Conservation (phyloP, 2,888 invertebrate genomes). For the Rhagonycha fulva region DNA sequence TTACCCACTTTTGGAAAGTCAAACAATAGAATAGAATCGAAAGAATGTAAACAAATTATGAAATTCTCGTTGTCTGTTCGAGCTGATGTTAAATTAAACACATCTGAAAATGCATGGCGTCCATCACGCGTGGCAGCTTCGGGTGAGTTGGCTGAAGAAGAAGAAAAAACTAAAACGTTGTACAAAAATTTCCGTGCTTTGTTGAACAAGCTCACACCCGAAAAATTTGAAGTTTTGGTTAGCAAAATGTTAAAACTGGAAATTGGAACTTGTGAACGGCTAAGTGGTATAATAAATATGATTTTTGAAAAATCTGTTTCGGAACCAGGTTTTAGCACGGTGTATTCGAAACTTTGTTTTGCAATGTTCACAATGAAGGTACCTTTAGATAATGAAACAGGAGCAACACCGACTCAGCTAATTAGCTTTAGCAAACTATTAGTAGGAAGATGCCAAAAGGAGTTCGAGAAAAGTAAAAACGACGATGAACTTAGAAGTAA, state of each 20-base stretch:
- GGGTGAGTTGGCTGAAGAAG: slow-evolving; percentile 52
- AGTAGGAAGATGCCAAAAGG: slow-evolving; percentile 83
- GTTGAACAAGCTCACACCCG: slow-evolving; percentile 92
- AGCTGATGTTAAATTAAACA: too few relatives aligned
- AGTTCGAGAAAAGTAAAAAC: slow-evolving; percentile 83
- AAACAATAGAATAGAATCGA: too few relatives aligned
- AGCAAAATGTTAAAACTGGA: slow-evolving; percentile 75
- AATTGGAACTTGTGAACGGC: slow-evolving; percentile 77
- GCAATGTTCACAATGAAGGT: slow-evolving; percentile 66
- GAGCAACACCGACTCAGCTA: too few relatives aligned
- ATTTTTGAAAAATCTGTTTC: slow-evolving; percentile 95
- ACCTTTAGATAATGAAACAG: too few relatives aligned
- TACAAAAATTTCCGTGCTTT: slow-evolving; percentile 85
- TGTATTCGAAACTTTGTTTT: slow-evolving; percentile 87
- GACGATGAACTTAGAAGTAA: slow-evolving; percentile 63
- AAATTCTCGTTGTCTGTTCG: too few relatives aligned
- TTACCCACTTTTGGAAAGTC: too few relatives aligned
- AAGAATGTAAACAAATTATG: too few relatives aligned
- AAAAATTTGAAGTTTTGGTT: slow-evolving; percentile 85
- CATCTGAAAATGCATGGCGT: slow-evolving; percentile 87
- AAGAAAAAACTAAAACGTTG: slow-evolving; percentile 65
- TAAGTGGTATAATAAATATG: slow-evolving; percentile 84
- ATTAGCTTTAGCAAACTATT: slow-evolving; percentile 78
- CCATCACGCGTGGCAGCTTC: slow-evolving; percentile 66
- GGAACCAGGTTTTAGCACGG: slow-evolving; percentile 91